Conservation (phyloP, 2,888 invertebrate genomes). For the Lasius fuliginosus region DNA sequence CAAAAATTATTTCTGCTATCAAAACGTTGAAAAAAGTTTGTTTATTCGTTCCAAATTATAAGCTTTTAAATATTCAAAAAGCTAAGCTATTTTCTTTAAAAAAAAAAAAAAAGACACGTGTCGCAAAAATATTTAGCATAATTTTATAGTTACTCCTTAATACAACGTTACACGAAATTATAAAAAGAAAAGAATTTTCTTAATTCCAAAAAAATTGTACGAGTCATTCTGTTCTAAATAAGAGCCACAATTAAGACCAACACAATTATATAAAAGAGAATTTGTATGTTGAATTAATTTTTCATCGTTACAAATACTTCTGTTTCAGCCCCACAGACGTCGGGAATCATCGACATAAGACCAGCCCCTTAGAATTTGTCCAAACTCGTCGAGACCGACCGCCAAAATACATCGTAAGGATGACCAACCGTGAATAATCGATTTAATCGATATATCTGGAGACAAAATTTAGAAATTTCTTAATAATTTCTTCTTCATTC, state of each 20-base stretch:
- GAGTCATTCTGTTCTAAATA: background rate
- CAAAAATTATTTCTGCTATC: too few species aligned
- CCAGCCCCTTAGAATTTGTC: background rate
- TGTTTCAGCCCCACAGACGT: constrained; percentile 32
- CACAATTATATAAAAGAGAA: background rate
- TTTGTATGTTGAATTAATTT: constrained; percentile 3
- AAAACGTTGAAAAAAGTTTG: too few species aligned
- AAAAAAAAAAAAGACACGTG: background rate
- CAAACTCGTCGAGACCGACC: background rate
- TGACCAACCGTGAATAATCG: constrained; percentile 11
- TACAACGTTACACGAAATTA: background rate
- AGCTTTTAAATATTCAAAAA: background rate
- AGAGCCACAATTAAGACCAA: background rate
- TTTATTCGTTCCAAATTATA: background rate
- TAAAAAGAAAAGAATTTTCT: background rate
- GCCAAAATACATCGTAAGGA: constrained; percentile 21
- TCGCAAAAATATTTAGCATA: background rate
- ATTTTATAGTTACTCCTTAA: background rate
- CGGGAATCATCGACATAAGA: constrained; percentile 1
- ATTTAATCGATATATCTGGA: background rate
- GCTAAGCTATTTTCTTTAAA: background rate
- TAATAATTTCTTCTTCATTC: background rate
- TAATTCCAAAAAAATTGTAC: background rate
- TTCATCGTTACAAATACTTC: constrained; percentile 4
- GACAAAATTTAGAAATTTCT: background rate